phyloP scores from a whole-genome alignment of 2,113 vertebrate genomes.

The Rhinopomastus cyanomelas region DNA sequence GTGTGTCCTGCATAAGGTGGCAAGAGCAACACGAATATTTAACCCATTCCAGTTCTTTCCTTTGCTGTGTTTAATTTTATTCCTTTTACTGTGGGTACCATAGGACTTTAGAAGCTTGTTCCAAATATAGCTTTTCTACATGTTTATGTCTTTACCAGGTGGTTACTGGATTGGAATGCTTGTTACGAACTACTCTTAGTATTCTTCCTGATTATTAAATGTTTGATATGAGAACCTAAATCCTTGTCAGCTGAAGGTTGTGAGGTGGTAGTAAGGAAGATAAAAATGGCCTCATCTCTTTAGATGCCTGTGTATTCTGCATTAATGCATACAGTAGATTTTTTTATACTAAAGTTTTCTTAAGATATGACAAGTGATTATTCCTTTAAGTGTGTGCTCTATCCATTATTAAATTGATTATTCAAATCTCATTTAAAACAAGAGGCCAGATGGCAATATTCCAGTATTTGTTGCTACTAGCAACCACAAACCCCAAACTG shows the following conservation, averaged over 20 bases:
- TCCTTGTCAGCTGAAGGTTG: constrained; percentile 5
- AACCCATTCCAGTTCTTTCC: not conserved
- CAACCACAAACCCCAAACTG: constrained; percentile 77
- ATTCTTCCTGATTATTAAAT: constrained; percentile 23
- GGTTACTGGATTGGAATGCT: not conserved
- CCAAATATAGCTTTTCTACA: not conserved
- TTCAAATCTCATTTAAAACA: constrained; percentile 81
- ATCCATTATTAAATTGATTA: constrained; percentile 82
- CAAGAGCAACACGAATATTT: not conserved
- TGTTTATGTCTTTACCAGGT: not conserved
- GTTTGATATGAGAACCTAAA: constrained; percentile 27
- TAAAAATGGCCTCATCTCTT: constrained; percentile 17
- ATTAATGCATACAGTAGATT: constrained; percentile 10
- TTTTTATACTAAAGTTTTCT: constrained; percentile 49
- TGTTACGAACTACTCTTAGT: constrained; percentile 24
- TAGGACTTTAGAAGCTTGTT: not conserved
- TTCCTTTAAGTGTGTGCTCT: constrained; percentile 75
- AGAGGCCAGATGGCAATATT: constrained; percentile 82
- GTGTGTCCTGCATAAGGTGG: not conserved
- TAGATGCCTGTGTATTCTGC: constrained; percentile 21
- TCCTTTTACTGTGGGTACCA: not conserved
- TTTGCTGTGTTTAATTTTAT: not conserved
- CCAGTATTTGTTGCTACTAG: constrained; percentile 83
- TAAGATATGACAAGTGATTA: constrained; percentile 73
- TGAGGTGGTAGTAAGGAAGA: constrained; percentile 39